Percentiles rank a stretch among this genome's conserved stretches.
Evolutionary conservation across 2,888 invertebrate genomes (phyloP).

Genomic region (Caenorhabditis afra): DNA sequence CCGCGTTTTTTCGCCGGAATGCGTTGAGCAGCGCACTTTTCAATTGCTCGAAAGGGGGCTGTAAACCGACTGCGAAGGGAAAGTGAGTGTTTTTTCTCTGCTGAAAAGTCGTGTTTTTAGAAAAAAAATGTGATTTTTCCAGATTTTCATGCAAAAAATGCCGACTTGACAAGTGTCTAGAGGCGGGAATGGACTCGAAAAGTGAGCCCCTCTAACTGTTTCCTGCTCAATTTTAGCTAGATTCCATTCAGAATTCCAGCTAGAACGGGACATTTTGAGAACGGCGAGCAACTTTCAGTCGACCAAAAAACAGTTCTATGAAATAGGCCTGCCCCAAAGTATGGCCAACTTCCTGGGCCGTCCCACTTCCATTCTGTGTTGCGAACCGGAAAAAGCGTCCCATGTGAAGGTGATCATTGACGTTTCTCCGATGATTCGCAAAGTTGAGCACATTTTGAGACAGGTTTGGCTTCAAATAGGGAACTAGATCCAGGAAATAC

Average conservation of each 20-base stretch:
- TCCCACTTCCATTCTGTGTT: not conserved
- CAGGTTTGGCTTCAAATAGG: not conserved
- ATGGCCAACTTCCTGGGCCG: conserved; percentile 14
- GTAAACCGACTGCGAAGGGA: not conserved
- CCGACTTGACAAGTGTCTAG: conserved; percentile 14
- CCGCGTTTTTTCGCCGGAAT: conserved; percentile 35
- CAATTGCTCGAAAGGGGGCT: not conserved
- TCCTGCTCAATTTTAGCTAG: not conserved
- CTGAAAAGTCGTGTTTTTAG: not conserved
- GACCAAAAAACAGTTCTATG: not conserved
- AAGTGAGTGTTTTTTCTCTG: not conserved
- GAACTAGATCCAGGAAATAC: too few relatives aligned
- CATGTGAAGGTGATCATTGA: conserved; percentile 15
- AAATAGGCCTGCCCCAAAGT: not conserved
- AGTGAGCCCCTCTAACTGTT: conserved; percentile 6
- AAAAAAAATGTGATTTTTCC: not conserved
- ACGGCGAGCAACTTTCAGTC: conserved; percentile 9
- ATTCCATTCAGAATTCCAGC: conserved; percentile 11
- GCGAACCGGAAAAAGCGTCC: conserved; percentile 15
- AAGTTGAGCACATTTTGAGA: conserved; percentile 1
- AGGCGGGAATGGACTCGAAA: conserved; percentile 12
- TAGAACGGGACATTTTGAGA: conserved; percentile 9
- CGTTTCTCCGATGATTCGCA: conserved; percentile 3
- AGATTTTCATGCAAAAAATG: conserved; percentile 26
- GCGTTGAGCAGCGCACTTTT: not conserved